Conservation (phyloP, 1,140 invertebrate species). For the Epicauta chinensis region DNA sequence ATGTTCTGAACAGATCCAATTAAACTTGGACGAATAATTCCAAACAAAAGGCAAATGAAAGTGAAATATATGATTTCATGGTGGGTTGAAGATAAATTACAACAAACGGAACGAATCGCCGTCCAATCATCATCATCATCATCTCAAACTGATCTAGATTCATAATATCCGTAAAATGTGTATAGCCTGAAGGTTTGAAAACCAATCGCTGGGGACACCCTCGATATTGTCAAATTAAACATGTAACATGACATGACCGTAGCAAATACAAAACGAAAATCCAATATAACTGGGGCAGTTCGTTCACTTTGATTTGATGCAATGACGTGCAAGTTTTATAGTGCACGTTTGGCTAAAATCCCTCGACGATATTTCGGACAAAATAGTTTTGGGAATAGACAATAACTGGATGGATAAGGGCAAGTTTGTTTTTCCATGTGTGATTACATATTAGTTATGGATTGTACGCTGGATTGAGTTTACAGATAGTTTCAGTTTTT, state of each 20-base stretch:
- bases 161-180: no score
- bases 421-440: no score
- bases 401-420: background rate
- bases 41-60: slow-evolving; percentile 13
- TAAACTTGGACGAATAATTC: slow-evolving; percentile 18
- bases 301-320: slow-evolving; percentile 19
- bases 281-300: slow-evolving; percentile 18
- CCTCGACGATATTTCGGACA: slow-evolving; percentile 1
- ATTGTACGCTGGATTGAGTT: background rate
- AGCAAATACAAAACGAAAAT: slow-evolving; percentile 12
- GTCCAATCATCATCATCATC: no score
- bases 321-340: slow-evolving; percentile 12
- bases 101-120: no score
- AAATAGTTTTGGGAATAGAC: slow-evolving; percentile 9
- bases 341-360: slow-evolving; percentile 2
- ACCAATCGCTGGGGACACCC: slow-evolving; percentile 5
- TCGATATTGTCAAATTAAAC: slow-evolving; percentile 12
- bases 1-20: slow-evolving; percentile 18
- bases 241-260: slow-evolving; percentile 5
- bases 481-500: no score
- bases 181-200: background rate
- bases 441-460: slow-evolving; percentile 5
- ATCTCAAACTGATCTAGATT: no score
- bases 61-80: slow-evolving; percentile 16
- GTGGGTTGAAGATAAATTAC: slow-evolving; percentile 4